These are phyloP conservation scores for Cotesia glomerata DNA, from an alignment of 1,140 invertebrate species.

Conservation along the genomic window DNA sequence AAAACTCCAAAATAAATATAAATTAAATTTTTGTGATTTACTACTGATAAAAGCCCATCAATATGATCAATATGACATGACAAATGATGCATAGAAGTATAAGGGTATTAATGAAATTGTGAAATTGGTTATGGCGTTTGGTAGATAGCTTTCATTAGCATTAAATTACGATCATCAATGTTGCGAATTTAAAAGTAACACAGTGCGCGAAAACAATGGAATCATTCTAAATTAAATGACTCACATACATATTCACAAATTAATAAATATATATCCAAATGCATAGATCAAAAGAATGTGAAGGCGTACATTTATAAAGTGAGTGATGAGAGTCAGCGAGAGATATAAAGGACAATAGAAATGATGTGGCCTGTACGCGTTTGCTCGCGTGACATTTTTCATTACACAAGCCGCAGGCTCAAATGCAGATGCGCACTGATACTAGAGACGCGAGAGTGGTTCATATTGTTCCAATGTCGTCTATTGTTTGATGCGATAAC, in stretches of 20 bases:
- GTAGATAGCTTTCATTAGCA: background rate
- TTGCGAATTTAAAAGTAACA: background rate
- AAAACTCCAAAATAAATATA: no score
- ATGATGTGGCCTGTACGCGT: conserved; percentile 4
- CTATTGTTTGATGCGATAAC: conserved; percentile 44
- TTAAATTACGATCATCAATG: conserved; percentile 8
- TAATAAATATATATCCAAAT: background rate
- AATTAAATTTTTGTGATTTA: no score
- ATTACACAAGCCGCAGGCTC: conserved; percentile 35
- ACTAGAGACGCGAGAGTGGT: conserved; percentile 20
- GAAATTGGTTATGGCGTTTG: no score
- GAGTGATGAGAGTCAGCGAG: background rate
- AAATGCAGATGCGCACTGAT: conserved; percentile 41
- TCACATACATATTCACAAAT: background rate
- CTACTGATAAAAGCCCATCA: no score
- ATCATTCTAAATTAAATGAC: background rate
- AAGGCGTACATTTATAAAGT: background rate
- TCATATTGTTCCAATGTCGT: conserved; percentile 42
- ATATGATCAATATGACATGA: background rate
- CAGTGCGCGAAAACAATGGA: background rate
- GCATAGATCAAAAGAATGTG: background rate
- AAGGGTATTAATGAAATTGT: background rate
- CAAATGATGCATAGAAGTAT: background rate
- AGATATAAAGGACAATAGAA: conserved; percentile 20
- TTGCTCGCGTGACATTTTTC: conserved; percentile 40